Evolutionary conservation across 2,888 invertebrate species (phyloP), one percentile per base, ranked within the genome.

Genomic region (Pyrrhosoma nymphula): DNA sequence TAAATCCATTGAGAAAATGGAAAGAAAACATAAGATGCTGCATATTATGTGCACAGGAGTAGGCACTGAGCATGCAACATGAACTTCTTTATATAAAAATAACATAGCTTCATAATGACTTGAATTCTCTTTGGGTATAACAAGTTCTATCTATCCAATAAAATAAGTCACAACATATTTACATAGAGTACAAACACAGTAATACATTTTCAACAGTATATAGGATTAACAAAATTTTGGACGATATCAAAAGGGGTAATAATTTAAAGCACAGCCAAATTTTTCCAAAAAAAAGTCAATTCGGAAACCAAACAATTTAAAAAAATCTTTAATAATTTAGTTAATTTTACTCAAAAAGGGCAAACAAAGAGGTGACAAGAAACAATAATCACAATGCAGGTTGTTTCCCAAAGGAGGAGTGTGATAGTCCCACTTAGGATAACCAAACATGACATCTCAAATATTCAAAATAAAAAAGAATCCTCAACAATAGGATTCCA

Each of bases 231-330:
- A 69, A 63, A 60, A 60, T 93, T 93, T 93, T n/a, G 39, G 69
- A n/a, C 14, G 6, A 16, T 47, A 69, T 39, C 39, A 69, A 35
- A 47, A 55, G 55, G 39, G 35, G 56, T 63, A 35, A 93, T 93
- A 93, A 93, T 93, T 69, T 93, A 47, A 69, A 69, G 69, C 69
- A 93, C 93, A 93, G 93, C 93, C 93, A 55, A 93, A 26, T 39
- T 93, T 55, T 93, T 75, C 89, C 12, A 47, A 82, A 82, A n/a
- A 91, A 23, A 93, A 14, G 47, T 55, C n/a, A 12, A 93, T 39
- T 63, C 26, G 47, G 47, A 69, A 39, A 93, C 69, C 69, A 35
- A 82, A 82, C 18, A 82, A 0, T 82, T 82, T 4, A 35, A 82
- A 35, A 47, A 47, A 82, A 35, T 35, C 16, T 18, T 6, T 82